Base-by-base conservation (phyloP, 1,140 invertebrate genomes). In the Sarcophaga bullata region DNA sequence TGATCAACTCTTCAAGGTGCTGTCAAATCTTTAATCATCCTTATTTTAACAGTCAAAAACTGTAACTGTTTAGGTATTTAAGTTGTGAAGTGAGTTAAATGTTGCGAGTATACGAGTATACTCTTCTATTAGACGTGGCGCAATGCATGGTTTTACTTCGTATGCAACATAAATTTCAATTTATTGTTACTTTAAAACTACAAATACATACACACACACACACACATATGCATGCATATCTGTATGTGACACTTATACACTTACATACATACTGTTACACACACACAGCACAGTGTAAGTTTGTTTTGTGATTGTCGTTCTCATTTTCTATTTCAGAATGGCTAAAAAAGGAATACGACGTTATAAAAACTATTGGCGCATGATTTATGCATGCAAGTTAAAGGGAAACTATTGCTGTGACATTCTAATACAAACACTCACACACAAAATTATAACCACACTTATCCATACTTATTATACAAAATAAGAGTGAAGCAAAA, bases 321-420 rank as follows among this genome's bases (percentile, higher is more conserved):
- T 58, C n/a, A 58, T n/a, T 58, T 58, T 13, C 54, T 58, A 13
- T 58, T 58, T 37, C 7, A 68, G 62, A 9, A 68, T 68, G 62
- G 62, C 62, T 68, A 68, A 68, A 68, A 68, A 68, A 68, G 17
- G 17, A 68, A 19, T 25, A 68, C 19, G 62, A 68, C 19, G 62
- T 68, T 68, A 68, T 68, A 68, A 68, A 68, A 68, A 68, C 62
- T 19, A 68, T 68, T 68, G 62, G 62, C 62, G 62, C 62, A 68
- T 68, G 62, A 68, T 68, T 68, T 68, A 68, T 68, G 62, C 62
- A 68, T 68, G 19, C n/a, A 9, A 68, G 62, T 68, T 68, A 68
- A 68, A 68, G n/a, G 6, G 62, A 68, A 58, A 25, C 62, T 68
- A 68, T 68, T 10, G 62, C 62, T 68, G 62, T 68, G 62, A 68